phyloP scores from a whole-genome alignment of 1,140 invertebrate species.

The Argopecten irradians region DNA sequence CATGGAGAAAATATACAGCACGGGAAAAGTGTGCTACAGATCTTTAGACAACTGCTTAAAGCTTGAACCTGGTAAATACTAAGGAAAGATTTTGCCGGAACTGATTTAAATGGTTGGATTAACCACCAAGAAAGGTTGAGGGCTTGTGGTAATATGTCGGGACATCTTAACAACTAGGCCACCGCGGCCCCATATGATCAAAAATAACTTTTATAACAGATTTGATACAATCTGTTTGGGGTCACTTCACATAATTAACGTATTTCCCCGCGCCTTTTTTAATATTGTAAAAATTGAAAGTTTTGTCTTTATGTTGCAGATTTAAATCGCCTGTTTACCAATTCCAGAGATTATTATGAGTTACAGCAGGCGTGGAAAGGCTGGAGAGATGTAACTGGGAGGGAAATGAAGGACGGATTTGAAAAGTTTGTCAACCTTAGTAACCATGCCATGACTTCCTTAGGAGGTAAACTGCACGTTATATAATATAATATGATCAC shows the following conservation, averaged over 20 bases:
- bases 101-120: too few relatives aligned
- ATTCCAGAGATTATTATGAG: constrained; percentile 60
- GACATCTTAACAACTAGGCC: too few relatives aligned
- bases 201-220: background rate
- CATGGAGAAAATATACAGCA: constrained; percentile 75
- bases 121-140: background rate
- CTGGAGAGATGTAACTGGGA: constrained; percentile 86
- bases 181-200: background rate
- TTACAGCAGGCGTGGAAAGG: constrained; percentile 81
- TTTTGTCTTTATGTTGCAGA: constrained; percentile 45
- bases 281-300: background rate
- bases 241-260: background rate
- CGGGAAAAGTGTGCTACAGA: constrained; percentile 73
- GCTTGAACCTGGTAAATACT: constrained; percentile 47
- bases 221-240: background rate
- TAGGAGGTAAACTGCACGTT: constrained; percentile 81
- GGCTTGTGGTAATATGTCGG: too few relatives aligned
- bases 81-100: too few relatives aligned
- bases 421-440: constrained; percentile 87
- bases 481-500: background rate
- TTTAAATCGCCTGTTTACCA: constrained; percentile 60
- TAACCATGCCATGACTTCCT: constrained; percentile 87
- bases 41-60: constrained; percentile 25
- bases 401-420: constrained; percentile 85
- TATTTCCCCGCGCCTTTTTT: too few relatives aligned